Evolutionary conservation across 1,140 invertebrate species (phyloP).

Genomic region (Trissolcus basalis): DNA sequence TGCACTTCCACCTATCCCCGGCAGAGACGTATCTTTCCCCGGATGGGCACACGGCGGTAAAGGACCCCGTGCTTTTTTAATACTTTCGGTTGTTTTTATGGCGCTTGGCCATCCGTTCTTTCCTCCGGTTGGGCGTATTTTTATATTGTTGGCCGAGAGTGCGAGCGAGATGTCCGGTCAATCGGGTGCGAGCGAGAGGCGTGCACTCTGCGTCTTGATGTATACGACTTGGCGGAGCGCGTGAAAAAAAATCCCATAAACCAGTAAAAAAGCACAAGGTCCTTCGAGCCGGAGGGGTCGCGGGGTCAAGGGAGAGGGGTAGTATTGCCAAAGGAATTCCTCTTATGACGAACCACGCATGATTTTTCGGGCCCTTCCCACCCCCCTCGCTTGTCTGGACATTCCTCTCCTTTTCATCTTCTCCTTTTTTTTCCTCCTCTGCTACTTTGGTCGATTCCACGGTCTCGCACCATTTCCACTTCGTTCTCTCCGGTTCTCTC

Average conservation of each 20-base stretch:
- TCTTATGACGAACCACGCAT: conserved; percentile 75
- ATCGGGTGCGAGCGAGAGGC: conserved; percentile 47
- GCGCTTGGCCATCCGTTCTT: conserved; percentile 69
- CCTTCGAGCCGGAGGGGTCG: conserved; percentile 59
- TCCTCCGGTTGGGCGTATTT: conserved; percentile 36
- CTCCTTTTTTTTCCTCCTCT: conserved; percentile 24
- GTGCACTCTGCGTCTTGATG: conserved; percentile 64
- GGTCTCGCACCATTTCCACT: conserved; percentile 31
- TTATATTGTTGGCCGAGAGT: conserved; percentile 49
- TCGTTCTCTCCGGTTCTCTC: conserved; percentile 29
- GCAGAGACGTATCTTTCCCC: conserved; percentile 44
- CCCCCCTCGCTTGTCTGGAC: conserved; percentile 40
- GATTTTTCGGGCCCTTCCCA: conserved; percentile 69
- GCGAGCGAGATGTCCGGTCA: conserved; percentile 25
- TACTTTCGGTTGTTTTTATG: conserved; percentile 76
- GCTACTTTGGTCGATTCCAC: conserved; percentile 29
- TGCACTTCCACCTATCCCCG: conserved; percentile 48
- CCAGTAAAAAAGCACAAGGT: conserved; percentile 74
- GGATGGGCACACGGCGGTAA: conserved; percentile 64
- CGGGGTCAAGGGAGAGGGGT: conserved; percentile 48
- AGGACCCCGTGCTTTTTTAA: conserved; percentile 71
- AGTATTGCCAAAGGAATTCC: conserved; percentile 71
- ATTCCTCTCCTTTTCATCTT: conserved; percentile 40
- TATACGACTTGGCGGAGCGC: conserved; percentile 71
- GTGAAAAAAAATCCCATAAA: conserved; percentile 77